These are phyloP conservation scores for Napeogenes inachia DNA, from an alignment of 2,888 invertebrate species.

Conservation along the genomic window DNA sequence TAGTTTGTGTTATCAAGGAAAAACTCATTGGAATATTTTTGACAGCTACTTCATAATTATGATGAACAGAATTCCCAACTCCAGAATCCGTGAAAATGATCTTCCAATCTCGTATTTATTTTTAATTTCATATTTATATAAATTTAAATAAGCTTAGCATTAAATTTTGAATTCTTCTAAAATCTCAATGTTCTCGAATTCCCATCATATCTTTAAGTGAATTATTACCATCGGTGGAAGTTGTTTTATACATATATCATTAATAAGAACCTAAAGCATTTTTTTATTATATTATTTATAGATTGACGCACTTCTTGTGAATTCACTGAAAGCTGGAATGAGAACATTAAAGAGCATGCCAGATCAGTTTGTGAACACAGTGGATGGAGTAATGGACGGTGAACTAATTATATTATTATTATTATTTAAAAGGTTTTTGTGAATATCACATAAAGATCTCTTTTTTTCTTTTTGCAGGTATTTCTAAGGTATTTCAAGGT, in stretches of 20 bases:
- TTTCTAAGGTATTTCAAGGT: conserved; percentile 85
- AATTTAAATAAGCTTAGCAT: too few species aligned
- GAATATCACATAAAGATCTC: conserved; percentile 4
- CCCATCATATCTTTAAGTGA: too few species aligned
- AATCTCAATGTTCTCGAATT: too few species aligned
- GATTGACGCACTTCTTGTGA: conserved; percentile 83
- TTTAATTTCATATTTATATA: too few species aligned
- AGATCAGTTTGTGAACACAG: conserved; percentile 89
- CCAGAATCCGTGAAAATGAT: too few species aligned
- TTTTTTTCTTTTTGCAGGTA: conserved; percentile 49
- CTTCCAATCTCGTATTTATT: too few species aligned
- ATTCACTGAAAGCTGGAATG: conserved; percentile 89
- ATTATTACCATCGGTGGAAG: too few species aligned
- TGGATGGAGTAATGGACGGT: conserved; percentile 90
- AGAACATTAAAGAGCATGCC: conserved; percentile 92
- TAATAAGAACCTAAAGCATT: not conserved
- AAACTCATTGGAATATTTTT: too few species aligned
- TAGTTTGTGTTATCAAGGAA: not conserved
- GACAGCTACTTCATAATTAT: too few species aligned
- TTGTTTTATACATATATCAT: too few species aligned
- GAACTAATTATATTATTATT: conserved; percentile 8
- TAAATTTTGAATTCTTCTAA: too few species aligned
- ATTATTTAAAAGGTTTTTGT: conserved; percentile 3
- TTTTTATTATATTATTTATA: conserved; percentile 36
- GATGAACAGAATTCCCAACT: too few species aligned